Conservation (phyloP, 2,888 invertebrate species). For the Campaea margaritaria region DNA sequence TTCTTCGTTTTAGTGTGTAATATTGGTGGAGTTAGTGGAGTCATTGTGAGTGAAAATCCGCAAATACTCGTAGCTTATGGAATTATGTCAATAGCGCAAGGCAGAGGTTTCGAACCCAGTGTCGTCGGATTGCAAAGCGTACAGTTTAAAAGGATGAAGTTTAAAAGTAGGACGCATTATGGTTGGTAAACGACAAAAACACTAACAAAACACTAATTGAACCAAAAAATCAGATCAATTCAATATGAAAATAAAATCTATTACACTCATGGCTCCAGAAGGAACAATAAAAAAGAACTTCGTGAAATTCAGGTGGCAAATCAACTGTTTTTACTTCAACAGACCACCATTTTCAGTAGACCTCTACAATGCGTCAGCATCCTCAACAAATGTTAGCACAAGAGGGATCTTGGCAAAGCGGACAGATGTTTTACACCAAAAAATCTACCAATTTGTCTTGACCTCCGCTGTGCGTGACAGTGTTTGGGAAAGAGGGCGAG, state of each 20-base stretch:
- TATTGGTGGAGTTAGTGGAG: too few relatives aligned
- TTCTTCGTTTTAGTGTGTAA: too few relatives aligned
- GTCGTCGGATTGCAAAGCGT: too few relatives aligned
- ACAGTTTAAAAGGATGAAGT: too few relatives aligned
- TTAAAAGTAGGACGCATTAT: too few relatives aligned
- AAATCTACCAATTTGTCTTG: conserved; percentile 21
- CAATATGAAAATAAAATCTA: conserved; percentile 45
- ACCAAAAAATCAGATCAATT: conserved; percentile 1
- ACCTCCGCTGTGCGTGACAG: conserved; percentile 8
- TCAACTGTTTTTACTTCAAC: conserved; percentile 52
- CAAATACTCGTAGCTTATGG: too few relatives aligned
- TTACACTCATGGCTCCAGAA: conserved; percentile 49
- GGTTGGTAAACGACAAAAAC: too few relatives aligned
- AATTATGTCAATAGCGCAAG: too few relatives aligned
- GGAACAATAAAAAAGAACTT: conserved; percentile 44
- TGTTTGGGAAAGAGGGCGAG: conserved; percentile 32
- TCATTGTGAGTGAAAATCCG: too few relatives aligned
- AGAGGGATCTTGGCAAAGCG: conserved; percentile 17
- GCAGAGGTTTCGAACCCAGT: too few relatives aligned
- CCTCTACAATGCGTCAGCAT: conserved; percentile 31
- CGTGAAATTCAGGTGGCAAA: conserved; percentile 54
- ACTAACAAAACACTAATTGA: background rate
- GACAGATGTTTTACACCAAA: conserved; percentile 28
- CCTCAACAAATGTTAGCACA: conserved; percentile 18
- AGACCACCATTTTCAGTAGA: conserved; percentile 40